These are phyloP conservation scores for Cinara cedri DNA, from an alignment of 2,888 invertebrate species.

Conservation along the genomic window DNA sequence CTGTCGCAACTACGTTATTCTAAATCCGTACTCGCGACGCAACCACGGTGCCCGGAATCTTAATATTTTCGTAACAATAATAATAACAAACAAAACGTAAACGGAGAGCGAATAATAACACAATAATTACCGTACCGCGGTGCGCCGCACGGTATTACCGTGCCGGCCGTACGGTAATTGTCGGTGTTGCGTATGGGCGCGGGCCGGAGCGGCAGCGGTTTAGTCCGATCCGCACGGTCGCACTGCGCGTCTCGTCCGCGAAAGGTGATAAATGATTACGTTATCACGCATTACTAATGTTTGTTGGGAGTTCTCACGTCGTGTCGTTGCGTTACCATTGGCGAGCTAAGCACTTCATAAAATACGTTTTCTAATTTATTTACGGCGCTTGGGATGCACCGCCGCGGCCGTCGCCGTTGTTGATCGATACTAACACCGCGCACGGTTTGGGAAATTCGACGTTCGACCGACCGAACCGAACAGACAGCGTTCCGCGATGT, in stretches of 20 bases:
- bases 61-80: too few relatives aligned
- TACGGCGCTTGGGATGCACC: not conserved
- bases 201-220: not conserved
- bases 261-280: conserved; percentile 30
- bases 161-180: conserved; percentile 1
- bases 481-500: not conserved
- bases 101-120: not conserved
- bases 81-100: too few relatives aligned
- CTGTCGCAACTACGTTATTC: not conserved
- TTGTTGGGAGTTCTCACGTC: not conserved
- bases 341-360: not conserved
- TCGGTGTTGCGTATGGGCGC: not conserved
- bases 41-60: not conserved
- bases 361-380: not conserved
- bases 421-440: not conserved
- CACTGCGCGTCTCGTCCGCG: not conserved
- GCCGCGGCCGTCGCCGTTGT: not conserved
- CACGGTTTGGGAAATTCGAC: not conserved
- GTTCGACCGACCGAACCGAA: not conserved
- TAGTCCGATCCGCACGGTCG: not conserved
- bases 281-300: conserved; percentile 17
- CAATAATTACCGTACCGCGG: not conserved
- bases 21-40: not conserved
- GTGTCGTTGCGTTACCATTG: not conserved
- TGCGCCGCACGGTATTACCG: not conserved